Base-by-base conservation (phyloP, 2,113 vertebrate species). In the Myotis brandtii region DNA sequence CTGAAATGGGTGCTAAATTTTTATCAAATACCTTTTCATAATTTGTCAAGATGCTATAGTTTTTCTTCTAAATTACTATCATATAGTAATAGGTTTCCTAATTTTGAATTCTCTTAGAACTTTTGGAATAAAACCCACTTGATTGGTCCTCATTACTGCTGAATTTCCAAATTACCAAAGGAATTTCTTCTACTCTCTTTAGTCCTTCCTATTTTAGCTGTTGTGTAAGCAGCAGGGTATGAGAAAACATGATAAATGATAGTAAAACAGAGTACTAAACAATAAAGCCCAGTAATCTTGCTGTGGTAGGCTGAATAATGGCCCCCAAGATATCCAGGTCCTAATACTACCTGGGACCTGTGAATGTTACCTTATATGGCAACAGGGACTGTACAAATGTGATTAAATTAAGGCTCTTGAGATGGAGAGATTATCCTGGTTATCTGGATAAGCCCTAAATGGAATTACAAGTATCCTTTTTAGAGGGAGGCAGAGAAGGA, bases 71-170 rank as follows among this genome's bases (percentile, higher is more conserved):
- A 27, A n/a, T 52, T 90, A 62, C n/a, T 46, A 48, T 79, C 37
- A 56, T 77, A 52, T 43, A 18, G 34, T 69, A 93, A 66, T 32
- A 95, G 13, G 40, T 75, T 89, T 89, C n/a, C 83, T 62, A 94
- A 46, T 92, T 95, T 50, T 93, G 8, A 95, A 91, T 69, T 93
- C 56, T 94, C 40, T 96, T 73, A 93, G 80, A 64, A 90, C n/a
- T 75, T 95, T 18, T 69, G 73, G 62, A 82, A 90, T 83, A 88
- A 88, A 95, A 79, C 3, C 40, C 85, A 56, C 8, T 72, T 86
- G 62, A 14, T 20, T 94, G 59, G 54, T 3, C 6, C 56, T 75
- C 32, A 79, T 76, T 85, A 56, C 5, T 94, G 23, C 37, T 56
- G 3, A 77, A 77, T 79, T 76, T 21, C 52, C 25, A 84, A 92